phyloP scores from a whole-genome alignment of 2,113 vertebrate genomes.

The Phaetusa simplex region DNA sequence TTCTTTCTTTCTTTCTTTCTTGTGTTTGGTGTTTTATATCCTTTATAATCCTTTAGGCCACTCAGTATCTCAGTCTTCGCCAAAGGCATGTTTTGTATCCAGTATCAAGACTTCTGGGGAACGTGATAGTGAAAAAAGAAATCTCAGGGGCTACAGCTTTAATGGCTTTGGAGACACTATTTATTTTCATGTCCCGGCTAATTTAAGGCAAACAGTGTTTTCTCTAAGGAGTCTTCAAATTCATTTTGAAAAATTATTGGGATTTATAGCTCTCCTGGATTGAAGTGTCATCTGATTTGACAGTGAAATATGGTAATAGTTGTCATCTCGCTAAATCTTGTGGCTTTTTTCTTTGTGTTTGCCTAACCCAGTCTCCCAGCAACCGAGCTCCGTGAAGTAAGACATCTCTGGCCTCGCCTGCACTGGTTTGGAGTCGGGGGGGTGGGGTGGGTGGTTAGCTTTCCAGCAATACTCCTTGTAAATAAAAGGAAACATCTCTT shows the following conservation, averaged over 20 bases:
- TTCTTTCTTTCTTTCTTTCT: accelerated
- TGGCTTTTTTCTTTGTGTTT: conserved; percentile 34
- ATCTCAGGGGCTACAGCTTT: background rate
- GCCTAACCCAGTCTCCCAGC: conserved; percentile 29
- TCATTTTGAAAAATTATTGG: conserved; percentile 2
- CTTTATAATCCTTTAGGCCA: background rate
- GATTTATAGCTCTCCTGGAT: background rate
- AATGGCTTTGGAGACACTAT: background rate
- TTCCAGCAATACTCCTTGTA: background rate
- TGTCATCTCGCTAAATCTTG: background rate
- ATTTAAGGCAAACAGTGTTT: background rate
- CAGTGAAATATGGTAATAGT: conserved; percentile 37
- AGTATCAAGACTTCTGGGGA: background rate
- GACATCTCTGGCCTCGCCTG: conserved; percentile 5
- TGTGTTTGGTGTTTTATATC: background rate
- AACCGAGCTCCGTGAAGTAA: background rate
- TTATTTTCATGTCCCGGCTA: background rate
- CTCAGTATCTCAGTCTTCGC: background rate
- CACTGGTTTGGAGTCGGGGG: background rate
- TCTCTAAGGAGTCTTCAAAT: conserved; percentile 6
- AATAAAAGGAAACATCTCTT: background rate
- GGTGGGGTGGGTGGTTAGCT: background rate
- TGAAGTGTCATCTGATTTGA: background rate
- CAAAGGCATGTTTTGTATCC: background rate
- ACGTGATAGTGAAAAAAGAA: background rate